Evolutionary conservation across 2,113 vertebrate genomes (phyloP), one percentile per base, ranked within the genome.

Genomic region (Takifugu flavidus): DNA sequence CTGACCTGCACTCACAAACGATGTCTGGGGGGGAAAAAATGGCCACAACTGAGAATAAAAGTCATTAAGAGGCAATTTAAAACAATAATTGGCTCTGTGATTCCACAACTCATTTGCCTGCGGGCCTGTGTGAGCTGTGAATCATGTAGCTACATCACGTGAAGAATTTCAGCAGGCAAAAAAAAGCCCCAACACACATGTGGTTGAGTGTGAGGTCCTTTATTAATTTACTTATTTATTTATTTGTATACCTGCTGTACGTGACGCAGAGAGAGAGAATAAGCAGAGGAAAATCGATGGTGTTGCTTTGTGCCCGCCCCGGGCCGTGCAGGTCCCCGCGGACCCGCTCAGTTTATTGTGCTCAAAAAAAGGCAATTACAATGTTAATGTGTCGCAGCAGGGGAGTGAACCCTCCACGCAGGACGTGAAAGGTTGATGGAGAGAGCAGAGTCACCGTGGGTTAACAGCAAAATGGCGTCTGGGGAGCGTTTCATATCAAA

Each of bases 351-450:
- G 83, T 88, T 82, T 82, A 72, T 73, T 75, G 73, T 89, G 82
- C 79, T 68, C 74, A 77, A 88, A 88, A 92, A 93, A 92, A 94
- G 86, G 91, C 94, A 96, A 96, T 97, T 97, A 93, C 79, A 68
- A 93, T 93, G 94, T 94, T 96, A 97, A 98, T 97, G 93, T 94
- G 91, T 92, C 88, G 74, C 88, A 83, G 91, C 90, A 65, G 86
- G 79, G 61, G 82, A 67, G 77, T 69, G 60, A 73, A 77, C 56
- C 34, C 34, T 39, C 58, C 61, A 52, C 42, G 28, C 65, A 6
- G 34, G 44, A 52, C 59, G 7, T 45, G 13, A 80, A 84, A 81
- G 64, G 57, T 73, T 65, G 82, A 86, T 67, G 65, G 49, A 86
- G 86, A 85, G 83, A 82, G 78, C 55, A 25, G 84, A 88, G 84